A percentile compares a stretch with the other conserved stretches of the same genome.
Evolutionary conservation across 2,113 vertebrate genomes (phyloP).

Genomic region (Anoura caudifer): DNA sequence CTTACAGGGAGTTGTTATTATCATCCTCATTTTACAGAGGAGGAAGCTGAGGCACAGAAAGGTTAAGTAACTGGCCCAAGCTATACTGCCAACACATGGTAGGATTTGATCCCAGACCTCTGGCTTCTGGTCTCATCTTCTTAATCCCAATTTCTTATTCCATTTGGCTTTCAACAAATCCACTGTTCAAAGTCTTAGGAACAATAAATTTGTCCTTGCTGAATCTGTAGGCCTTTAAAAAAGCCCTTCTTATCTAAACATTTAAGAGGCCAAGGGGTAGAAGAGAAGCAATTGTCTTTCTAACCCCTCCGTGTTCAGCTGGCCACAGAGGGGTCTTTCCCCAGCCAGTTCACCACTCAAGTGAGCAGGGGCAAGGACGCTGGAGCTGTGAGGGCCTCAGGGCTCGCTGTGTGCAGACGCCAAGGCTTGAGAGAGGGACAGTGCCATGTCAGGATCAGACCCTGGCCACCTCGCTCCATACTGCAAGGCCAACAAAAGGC

Average conservation of each 20-base stretch:
- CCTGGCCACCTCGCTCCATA: too few relatives aligned
- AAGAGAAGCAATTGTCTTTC: not conserved
- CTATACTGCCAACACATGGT: not conserved
- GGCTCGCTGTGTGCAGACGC: rapidly evolving
- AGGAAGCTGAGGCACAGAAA: not conserved
- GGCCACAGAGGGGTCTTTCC: not conserved
- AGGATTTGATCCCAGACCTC: not conserved
- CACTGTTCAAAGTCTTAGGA: not conserved
- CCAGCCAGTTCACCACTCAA: not conserved
- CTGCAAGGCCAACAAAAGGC: not conserved
- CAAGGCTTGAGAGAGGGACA: not conserved
- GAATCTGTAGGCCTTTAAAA: not conserved
- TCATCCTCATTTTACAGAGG: not conserved
- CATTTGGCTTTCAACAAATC: not conserved
- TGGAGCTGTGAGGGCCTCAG: not conserved
- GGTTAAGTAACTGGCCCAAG: not conserved
- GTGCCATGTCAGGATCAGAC: not conserved
- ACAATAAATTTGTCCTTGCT: not conserved
- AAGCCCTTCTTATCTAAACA: not conserved
- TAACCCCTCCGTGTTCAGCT: not conserved
- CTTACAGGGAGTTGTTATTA: not conserved
- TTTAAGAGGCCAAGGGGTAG: not conserved
- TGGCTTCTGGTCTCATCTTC: not conserved
- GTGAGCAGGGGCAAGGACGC: rapidly evolving
- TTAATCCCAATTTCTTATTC: not conserved